phyloP scores from a whole-genome alignment of 2,888 invertebrate species.

The Eupithecia subumbrata region DNA sequence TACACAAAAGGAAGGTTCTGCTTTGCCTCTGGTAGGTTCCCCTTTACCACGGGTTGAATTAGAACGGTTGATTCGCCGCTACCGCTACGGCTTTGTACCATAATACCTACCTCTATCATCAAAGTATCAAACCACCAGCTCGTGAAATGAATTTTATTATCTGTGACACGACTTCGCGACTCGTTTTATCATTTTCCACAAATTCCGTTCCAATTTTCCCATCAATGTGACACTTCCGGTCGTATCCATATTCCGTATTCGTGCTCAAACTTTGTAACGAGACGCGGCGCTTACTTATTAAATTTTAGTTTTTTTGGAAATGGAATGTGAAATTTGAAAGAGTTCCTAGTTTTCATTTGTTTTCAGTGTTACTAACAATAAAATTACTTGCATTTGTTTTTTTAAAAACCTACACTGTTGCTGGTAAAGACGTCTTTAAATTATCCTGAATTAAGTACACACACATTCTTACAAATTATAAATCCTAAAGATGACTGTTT shows the following conservation, averaged over 20 bases:
- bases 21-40: background rate
- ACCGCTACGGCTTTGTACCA: background rate
- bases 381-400: too few relatives aligned
- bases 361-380: background rate
- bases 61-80: background rate
- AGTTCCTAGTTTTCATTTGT: background rate
- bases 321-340: background rate
- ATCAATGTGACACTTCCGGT: constrained; percentile 43
- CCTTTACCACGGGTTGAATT: background rate
- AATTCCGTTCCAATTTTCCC: constrained; percentile 42
- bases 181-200: constrained; percentile 44
- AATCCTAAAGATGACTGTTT: too few relatives aligned
- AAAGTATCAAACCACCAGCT: constrained; percentile 26
- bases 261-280: constrained; percentile 28
- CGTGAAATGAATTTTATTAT: constrained; percentile 43
- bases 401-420: too few relatives aligned
- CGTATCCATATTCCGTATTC: constrained; percentile 40
- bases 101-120: constrained; percentile 1
- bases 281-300: constrained; percentile 5
- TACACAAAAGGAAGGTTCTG: too few relatives aligned
- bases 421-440: too few relatives aligned
- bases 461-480: too few relatives aligned
- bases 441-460: too few relatives aligned
- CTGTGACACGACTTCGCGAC: constrained; percentile 40
- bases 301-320: background rate